Conservation (phyloP, 2,888 invertebrate species). For the Eugnorisma glareosa region DNA sequence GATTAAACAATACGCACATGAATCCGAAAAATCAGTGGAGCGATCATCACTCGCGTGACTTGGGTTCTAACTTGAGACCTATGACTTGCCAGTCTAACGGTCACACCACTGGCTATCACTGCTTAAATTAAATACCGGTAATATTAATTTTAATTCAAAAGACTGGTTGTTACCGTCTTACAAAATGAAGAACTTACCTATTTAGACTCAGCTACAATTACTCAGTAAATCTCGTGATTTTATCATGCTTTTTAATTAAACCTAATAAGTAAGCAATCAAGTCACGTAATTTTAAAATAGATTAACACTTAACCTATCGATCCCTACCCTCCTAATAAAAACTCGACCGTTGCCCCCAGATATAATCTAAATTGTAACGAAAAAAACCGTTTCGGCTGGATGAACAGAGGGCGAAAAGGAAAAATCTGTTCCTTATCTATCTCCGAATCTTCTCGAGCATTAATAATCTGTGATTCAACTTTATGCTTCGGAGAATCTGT, state of each 20-base stretch:
- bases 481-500: slow-evolving; percentile 44
- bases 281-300: not conserved
- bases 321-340: slow-evolving; percentile 21
- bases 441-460: slow-evolving; percentile 54
- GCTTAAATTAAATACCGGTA: no score
- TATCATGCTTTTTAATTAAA: not conserved
- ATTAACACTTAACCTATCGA: slow-evolving; percentile 10
- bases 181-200: not conserved
- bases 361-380: slow-evolving; percentile 47
- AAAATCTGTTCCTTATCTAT: slow-evolving; percentile 51
- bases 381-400: slow-evolving; percentile 45
- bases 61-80: no score
- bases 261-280: not conserved
- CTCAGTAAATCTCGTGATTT: not conserved
- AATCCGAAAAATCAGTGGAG: no score
- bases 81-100: no score
- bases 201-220: not conserved
- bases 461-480: slow-evolving; percentile 58
- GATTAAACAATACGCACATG: no score
- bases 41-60: no score
- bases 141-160: not conserved
- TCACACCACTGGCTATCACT: no score
- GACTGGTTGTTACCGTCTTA: not conserved
- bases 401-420: slow-evolving; percentile 42
- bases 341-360: slow-evolving; percentile 19